Conservation (phyloP, 2,113 vertebrate genomes). For the Heloderma charlesbogerti region DNA sequence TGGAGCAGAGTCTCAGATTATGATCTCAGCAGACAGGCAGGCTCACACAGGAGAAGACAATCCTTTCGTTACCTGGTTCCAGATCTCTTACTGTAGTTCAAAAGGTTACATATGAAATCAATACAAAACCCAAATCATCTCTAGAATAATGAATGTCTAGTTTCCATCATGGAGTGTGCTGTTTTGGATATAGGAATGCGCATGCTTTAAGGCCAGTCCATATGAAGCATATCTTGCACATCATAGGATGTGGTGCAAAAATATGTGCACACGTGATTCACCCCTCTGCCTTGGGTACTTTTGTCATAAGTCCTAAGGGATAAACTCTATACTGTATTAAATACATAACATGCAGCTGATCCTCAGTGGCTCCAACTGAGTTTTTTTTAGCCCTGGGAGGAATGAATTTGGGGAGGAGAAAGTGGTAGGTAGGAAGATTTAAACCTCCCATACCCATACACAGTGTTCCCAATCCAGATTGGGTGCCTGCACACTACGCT, state of each 20-base stretch:
- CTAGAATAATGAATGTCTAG: background rate
- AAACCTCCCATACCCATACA: no score
- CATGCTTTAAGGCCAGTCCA: background rate
- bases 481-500: no score
- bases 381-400: no score
- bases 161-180: background rate
- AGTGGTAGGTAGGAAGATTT: no score
- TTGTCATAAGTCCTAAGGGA: background rate
- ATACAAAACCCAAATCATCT: background rate
- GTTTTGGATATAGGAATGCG: constrained; percentile 9
- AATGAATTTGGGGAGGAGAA: no score
- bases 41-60: background rate
- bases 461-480: no score
- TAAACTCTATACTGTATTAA: no score
- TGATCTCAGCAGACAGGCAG: background rate
- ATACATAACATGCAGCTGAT: no score
- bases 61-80: background rate
- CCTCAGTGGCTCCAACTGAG: no score
- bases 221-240: background rate
- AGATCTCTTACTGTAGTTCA: background rate
- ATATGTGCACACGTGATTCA: background rate
- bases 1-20: background rate
- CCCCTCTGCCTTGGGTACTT: background rate
- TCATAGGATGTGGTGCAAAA: background rate
- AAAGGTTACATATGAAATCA: background rate